A percentile compares a stretch with the other conserved stretches of the same genome.
Evolutionary conservation across 2,888 invertebrate genomes (phyloP).

Genomic region (Trissolcus brochymenae): DNA sequence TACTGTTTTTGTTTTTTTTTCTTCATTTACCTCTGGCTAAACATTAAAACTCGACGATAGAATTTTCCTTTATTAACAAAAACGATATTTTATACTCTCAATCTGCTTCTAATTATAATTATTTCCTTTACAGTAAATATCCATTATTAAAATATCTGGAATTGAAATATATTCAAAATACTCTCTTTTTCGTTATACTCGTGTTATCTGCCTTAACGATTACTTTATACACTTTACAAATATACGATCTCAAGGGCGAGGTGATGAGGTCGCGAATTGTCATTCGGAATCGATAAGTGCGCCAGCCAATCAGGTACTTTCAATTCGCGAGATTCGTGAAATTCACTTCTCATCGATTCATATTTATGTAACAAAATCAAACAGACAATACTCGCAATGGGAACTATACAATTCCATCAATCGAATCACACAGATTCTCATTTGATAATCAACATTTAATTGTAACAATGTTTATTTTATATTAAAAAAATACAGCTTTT

Average conservation of each 20-base stretch:
- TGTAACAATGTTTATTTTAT: too few relatives aligned
- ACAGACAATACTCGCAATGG: too few relatives aligned
- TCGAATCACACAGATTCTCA: too few relatives aligned
- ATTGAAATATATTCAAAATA: slow-evolving; percentile 64
- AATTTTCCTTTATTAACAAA: slow-evolving; percentile 27
- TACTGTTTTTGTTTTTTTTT: background rate
- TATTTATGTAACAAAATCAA: too few relatives aligned
- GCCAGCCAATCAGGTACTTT: slow-evolving; percentile 46
- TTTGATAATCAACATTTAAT: too few relatives aligned
- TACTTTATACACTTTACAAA: slow-evolving; percentile 55
- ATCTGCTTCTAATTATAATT: slow-evolving; percentile 8
- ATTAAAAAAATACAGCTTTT: too few relatives aligned
- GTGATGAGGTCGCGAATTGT: slow-evolving; percentile 17
- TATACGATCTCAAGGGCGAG: slow-evolving; percentile 46
- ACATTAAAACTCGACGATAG: slow-evolving; percentile 42
- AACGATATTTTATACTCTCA: slow-evolving; percentile 27
- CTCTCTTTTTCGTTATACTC: slow-evolving; percentile 34
- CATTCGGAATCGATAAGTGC: slow-evolving; percentile 33
- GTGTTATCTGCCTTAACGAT: slow-evolving; percentile 33
- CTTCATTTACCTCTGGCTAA: slow-evolving; percentile 3
- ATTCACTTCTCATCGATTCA: slow-evolving; percentile 14
- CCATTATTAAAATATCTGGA: slow-evolving; percentile 67
- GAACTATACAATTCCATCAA: too few relatives aligned
- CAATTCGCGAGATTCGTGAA: too few relatives aligned
- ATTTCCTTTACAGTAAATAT: slow-evolving; percentile 25